Percentiles rank a stretch among this genome's conserved stretches.
Conservation (phyloP, 2,888 invertebrate species). For the Noctua fimbriata region DNA sequence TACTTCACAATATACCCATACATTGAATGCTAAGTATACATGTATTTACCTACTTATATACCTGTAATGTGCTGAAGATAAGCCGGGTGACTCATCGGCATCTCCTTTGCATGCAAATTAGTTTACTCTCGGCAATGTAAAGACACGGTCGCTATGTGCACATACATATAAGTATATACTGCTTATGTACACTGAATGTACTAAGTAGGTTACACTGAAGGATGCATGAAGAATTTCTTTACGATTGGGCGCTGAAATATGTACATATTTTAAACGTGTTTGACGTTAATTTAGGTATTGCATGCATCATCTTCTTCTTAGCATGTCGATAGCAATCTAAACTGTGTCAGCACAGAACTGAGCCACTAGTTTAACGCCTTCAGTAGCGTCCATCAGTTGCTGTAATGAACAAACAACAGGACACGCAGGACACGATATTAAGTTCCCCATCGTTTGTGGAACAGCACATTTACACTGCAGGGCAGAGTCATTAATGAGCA, state of each 20-base stretch:
- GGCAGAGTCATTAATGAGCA: too few relatives aligned
- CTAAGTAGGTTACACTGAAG: conserved; percentile 24
- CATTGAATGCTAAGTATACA: neutral
- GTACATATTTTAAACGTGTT: conserved; percentile 4
- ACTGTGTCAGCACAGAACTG: too few relatives aligned
- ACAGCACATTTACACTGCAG: too few relatives aligned
- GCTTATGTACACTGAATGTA: conserved; percentile 16
- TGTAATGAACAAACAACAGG: too few relatives aligned
- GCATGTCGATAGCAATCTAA: too few relatives aligned
- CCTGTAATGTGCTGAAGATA: conserved; percentile 41
- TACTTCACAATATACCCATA: neutral
- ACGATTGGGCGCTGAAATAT: conserved; percentile 8
- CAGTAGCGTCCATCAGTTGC: too few relatives aligned
- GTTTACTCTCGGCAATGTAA: conserved; percentile 53
- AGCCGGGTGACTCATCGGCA: conserved; percentile 37
- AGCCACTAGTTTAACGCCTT: too few relatives aligned
- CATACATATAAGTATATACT: conserved; percentile 11
- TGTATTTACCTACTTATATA: conserved; percentile 10
- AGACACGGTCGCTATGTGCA: conserved; percentile 37
- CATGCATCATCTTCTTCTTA: too few relatives aligned
- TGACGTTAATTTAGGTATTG: neutral
- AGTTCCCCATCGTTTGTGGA: too few relatives aligned
- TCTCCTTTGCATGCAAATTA: conserved; percentile 65
- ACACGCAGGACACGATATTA: too few relatives aligned
- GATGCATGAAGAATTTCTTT: conserved; percentile 17